Percentiles rank a stretch among this genome's conserved stretches.
These are phyloP conservation scores for Leucosticte australis DNA, from an alignment of 2,113 vertebrate genomes.

Conservation along the genomic window DNA sequence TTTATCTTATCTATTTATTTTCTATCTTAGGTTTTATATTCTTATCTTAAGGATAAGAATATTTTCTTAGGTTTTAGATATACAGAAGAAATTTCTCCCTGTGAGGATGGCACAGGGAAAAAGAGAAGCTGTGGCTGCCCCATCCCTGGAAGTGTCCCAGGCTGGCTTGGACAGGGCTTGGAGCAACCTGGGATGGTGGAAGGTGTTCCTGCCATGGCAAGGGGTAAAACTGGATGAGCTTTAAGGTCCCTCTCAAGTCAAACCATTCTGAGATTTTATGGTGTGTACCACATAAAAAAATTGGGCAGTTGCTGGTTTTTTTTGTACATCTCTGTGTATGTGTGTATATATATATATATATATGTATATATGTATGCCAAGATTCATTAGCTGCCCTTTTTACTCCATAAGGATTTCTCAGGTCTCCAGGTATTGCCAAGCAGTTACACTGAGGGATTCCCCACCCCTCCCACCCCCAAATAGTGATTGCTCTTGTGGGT, in stretches of 20 bases:
- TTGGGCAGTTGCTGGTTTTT: neutral
- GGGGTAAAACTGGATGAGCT: neutral
- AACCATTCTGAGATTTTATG: neutral
- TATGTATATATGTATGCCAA: too few species aligned
- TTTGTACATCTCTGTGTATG: neutral
- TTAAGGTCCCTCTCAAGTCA: neutral
- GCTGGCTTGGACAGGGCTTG: neutral
- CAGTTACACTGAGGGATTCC: neutral
- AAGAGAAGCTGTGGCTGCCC: neutral
- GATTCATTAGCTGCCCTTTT: neutral
- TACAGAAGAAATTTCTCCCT: neutral
- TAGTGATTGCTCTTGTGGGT: conserved; percentile 10
- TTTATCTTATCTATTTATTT: neutral
- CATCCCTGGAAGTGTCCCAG: neutral
- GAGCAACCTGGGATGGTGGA: neutral
- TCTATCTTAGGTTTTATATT: neutral
- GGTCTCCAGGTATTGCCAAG: neutral
- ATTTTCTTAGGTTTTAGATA: neutral
- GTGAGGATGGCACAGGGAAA: neutral
- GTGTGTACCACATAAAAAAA: neutral
- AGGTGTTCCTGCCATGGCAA: neutral
- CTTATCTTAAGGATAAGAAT: neutral
- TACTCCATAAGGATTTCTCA: neutral
- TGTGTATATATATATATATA: too few species aligned
- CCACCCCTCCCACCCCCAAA: neutral